A percentile compares a stretch with the other conserved stretches of the same genome.
Conservation (phyloP, 2,888 invertebrate species). For the Thereva unica region DNA sequence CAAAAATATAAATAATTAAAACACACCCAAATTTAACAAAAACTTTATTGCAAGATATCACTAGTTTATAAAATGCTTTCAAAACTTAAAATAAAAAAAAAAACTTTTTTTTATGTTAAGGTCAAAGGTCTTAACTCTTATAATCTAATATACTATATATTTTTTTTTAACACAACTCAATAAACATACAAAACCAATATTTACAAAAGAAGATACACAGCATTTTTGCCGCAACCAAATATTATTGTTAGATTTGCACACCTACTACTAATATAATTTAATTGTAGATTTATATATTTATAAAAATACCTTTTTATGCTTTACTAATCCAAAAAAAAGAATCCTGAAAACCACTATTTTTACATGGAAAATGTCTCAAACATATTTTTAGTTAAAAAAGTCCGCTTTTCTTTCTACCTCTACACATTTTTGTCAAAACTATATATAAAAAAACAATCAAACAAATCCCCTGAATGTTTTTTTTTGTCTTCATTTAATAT, state of each 20-base stretch:
- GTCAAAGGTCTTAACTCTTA: not conserved
- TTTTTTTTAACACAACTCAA: conserved; percentile 16
- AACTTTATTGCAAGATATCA: too few species aligned
- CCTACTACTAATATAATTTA: conserved; percentile 2
- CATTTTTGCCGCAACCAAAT: too few species aligned
- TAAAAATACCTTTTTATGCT: not conserved
- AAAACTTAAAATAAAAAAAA: too few species aligned
- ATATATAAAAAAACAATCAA: conserved; percentile 13
- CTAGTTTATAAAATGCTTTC: too few species aligned
- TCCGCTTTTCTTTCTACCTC: too few species aligned
- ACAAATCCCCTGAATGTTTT: conserved; percentile 28
- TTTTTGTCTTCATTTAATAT: conserved; percentile 28
- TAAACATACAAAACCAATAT: conserved; percentile 8
- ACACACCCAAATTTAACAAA: too few species aligned
- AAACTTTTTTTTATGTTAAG: not conserved
- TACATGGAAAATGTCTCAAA: not conserved
- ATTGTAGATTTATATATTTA: conserved; percentile 19
- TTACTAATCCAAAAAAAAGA: conserved; percentile 23
- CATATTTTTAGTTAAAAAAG: too few species aligned
- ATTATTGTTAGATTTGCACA: conserved; percentile 10
- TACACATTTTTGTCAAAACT: not conserved
- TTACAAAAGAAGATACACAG: not conserved
- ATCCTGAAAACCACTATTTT: conserved; percentile 2
- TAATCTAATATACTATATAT: conserved; percentile 6
- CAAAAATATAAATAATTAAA: not conserved